These are phyloP conservation scores for Oxytorus armatus DNA, from an alignment of 2,888 invertebrate species.

Conservation along the genomic window DNA sequence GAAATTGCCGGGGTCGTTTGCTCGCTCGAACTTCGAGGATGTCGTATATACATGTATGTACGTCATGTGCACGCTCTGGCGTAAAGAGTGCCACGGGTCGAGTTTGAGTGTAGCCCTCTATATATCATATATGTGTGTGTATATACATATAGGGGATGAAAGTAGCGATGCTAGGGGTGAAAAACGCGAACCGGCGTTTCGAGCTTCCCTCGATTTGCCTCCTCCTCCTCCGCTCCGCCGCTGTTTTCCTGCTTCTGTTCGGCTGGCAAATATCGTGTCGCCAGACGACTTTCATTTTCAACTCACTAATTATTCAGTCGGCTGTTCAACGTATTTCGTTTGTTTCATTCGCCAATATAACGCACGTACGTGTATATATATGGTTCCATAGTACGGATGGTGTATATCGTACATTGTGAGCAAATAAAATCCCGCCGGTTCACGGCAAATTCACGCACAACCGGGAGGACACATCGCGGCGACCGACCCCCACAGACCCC, in stretches of 20 bases:
- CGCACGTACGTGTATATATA: constrained; percentile 31
- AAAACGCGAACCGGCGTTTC: constrained; percentile 61
- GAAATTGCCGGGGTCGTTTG: constrained; percentile 71
- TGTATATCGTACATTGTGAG: constrained; percentile 56
- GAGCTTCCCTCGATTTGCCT: constrained; percentile 42
- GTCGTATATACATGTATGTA: constrained; percentile 10
- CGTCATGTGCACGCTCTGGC: constrained; percentile 22
- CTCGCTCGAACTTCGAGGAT: constrained; percentile 22
- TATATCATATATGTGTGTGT: constrained; percentile 15
- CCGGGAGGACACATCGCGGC: constrained; percentile 31
- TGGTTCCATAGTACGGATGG: too few species aligned
- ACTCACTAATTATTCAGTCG: constrained; percentile 81
- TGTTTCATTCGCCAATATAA: constrained; percentile 77
- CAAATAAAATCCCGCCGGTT: constrained; percentile 61
- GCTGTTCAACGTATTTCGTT: constrained; percentile 76
- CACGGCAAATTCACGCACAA: constrained; percentile 37
- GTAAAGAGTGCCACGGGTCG: constrained; percentile 50
- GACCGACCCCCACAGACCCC: constrained; percentile 39
- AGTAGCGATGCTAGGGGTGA: constrained; percentile 61
- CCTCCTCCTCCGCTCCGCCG: constrained; percentile 10
- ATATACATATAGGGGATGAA: constrained; percentile 46
- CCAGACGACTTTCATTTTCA: constrained; percentile 81
- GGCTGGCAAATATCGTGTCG: constrained; percentile 79
- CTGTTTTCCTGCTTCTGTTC: constrained; percentile 58
- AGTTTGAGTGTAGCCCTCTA: constrained; percentile 35